Evolutionary conservation across 2,888 invertebrate species (phyloP).

Genomic region (Platynereis dumerilii): DNA sequence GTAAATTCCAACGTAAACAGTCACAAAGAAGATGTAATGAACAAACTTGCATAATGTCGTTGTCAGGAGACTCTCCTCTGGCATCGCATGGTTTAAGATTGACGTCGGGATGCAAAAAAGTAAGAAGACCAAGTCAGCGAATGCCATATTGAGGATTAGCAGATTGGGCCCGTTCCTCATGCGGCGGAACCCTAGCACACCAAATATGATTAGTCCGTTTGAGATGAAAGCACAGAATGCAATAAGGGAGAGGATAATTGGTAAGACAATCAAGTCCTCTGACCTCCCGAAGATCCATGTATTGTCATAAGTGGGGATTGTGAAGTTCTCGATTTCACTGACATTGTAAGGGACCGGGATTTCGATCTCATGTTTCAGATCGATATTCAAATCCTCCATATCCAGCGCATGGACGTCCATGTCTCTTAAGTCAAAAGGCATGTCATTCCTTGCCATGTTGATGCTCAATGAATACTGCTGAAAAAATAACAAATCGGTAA

Average conservation of each 20-base stretch:
- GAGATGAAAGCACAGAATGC: constrained; percentile 29
- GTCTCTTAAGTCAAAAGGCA: background rate
- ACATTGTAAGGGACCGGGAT: background rate
- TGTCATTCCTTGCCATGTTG: background rate
- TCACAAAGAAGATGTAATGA: constrained; percentile 40
- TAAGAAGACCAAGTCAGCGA: constrained; percentile 35
- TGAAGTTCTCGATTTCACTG: constrained; percentile 16
- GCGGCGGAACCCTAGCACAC: constrained; percentile 26
- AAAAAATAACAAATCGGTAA: too few relatives aligned
- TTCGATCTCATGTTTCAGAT: background rate
- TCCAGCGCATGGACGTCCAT: constrained; percentile 5
- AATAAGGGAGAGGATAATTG: constrained; percentile 32
- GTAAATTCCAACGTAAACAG: constrained; percentile 39
- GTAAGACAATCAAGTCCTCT: constrained; percentile 30
- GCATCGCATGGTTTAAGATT: constrained; percentile 30
- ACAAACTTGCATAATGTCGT: constrained; percentile 30
- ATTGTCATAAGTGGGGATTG: constrained; percentile 14
- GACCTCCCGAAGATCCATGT: constrained; percentile 34
- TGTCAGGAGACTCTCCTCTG: background rate
- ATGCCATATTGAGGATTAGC: constrained; percentile 37
- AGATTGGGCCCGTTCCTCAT: constrained; percentile 37
- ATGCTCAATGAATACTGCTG: too few relatives aligned
- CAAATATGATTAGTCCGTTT: constrained; percentile 31
- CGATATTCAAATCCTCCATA: constrained; percentile 7
- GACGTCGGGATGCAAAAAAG: constrained; percentile 31